A percentile compares a stretch with the other conserved stretches of the same genome.
phyloP scores from a whole-genome alignment of 2,888 invertebrate species.

The Cantharis nigra region DNA sequence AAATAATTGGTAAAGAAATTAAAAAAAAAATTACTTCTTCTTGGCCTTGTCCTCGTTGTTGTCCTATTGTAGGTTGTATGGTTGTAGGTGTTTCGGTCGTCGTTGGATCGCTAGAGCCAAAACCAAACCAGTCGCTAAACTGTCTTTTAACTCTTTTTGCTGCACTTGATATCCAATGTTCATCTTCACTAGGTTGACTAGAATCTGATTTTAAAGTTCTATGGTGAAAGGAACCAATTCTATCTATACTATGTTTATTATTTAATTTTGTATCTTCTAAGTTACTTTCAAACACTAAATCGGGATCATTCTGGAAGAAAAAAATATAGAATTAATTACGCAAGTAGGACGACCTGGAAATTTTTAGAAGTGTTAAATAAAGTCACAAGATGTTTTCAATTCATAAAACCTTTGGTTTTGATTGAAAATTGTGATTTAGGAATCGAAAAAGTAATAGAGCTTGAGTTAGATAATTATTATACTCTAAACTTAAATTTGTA shows the following conservation, averaged over 20 bases:
- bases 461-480: not conserved
- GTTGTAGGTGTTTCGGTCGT: not conserved
- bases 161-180: slow-evolving; percentile 49
- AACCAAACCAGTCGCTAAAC: slow-evolving; percentile 30
- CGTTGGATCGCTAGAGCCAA: slow-evolving; percentile 34
- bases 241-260: slow-evolving; percentile 41
- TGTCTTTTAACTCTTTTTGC: slow-evolving; percentile 55
- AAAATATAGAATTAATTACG: slow-evolving; percentile 12
- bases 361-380: not conserved
- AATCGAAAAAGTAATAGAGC: not conserved
- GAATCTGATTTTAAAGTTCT: slow-evolving; percentile 38
- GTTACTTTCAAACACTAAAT: slow-evolving; percentile 53
- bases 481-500: not conserved
- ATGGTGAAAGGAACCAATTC: slow-evolving; percentile 22
- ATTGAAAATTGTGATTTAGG: not conserved
- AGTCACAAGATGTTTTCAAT: not conserved
- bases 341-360: not conserved
- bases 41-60: slow-evolving; percentile 6
- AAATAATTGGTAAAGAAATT: no score
- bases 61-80: not conserved
- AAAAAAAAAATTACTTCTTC: not conserved
- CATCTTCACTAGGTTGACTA: slow-evolving; percentile 45
- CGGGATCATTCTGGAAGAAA: slow-evolving; percentile 52
- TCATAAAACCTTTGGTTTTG: not conserved
- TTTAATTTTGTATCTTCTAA: slow-evolving; percentile 46